Base-by-base conservation (phyloP, 2,797 vertebrate species). In the Sebastes minor region DNA sequence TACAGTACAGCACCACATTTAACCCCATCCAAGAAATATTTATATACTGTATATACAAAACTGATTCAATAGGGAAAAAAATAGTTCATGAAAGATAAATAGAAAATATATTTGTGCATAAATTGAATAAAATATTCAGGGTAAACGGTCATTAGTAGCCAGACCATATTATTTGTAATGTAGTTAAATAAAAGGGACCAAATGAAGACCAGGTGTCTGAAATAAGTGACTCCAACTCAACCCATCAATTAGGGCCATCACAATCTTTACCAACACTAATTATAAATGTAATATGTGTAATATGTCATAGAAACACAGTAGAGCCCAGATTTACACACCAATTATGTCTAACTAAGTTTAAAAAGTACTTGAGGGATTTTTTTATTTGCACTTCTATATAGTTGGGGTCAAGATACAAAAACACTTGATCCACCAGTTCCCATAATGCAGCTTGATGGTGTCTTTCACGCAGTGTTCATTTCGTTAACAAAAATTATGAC, bases 381-480 rank as follows among this genome's bases (percentile, higher is more conserved):
- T 38, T 38, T 13, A 38, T 38, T 38, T 38, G 35, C 35, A 38
- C 35, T 13, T 38, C 12, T 38, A 38, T 38, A 38, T 38, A 38
- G 35, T 38, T 38, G 12, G 12, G 35, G 35, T 35, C 33, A 35
- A 35, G 4, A 35, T 35, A 35, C 4, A 35, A 35, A 35, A 35
- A 35, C 33, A 12, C 11, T 35, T 0, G 4, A 35, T 38, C 12
- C 35, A 0, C 35, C 35, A 38, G 0, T 38, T 38, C 35, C 35
- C 35, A 38, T 38, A 38, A 38, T 38, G 35, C 35, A 38, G 35
- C 35, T 2, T 38, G 12, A 38, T 38, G 5, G 35, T 13, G 35
- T 38, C 35, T 35, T 35, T 35, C 35, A 35, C 4, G 4, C 12
- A 38, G 35, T 38, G 35, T 38, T 38, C 0, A 38, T 38, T 38